Percentiles rank a stretch among this genome's conserved stretches.
These are phyloP conservation scores for Mus caroli DNA, from an alignment of 2,797 vertebrate genomes.

Conservation along the genomic window DNA sequence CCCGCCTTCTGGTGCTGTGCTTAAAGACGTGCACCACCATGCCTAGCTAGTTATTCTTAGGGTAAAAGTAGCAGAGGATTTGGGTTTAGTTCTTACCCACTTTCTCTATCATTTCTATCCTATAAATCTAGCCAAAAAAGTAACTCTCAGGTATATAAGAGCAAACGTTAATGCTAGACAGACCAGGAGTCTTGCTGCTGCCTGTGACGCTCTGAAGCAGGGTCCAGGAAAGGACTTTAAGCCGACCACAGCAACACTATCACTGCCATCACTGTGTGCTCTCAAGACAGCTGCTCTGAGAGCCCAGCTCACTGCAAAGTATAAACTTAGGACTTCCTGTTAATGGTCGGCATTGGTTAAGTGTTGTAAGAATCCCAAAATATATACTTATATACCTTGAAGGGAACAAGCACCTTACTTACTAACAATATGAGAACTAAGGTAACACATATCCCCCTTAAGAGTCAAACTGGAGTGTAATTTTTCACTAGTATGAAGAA, in stretches of 20 bases:
- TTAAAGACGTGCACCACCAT: background rate
- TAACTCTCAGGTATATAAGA: background rate
- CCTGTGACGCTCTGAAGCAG: background rate
- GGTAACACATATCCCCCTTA: background rate
- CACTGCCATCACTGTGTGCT: background rate
- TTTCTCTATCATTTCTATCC: background rate
- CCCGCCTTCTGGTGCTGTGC: background rate
- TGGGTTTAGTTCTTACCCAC: background rate
- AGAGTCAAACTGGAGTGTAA: background rate
- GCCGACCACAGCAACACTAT: background rate
- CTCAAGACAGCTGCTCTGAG: slow-evolving; percentile 13
- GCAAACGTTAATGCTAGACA: background rate
- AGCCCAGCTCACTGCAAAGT: background rate
- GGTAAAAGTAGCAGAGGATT: background rate
- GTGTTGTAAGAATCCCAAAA: background rate
- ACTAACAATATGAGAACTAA: slow-evolving; percentile 28
- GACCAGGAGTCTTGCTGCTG: background rate
- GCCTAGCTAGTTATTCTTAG: background rate
- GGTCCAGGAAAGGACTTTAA: background rate
- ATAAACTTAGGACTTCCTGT: background rate
- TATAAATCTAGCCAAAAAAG: background rate
- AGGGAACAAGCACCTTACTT: slow-evolving; percentile 1
- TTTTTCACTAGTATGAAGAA: slow-evolving; percentile 28
- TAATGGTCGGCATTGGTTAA: background rate
- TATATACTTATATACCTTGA: background rate